Percentiles rank a stretch among this genome's conserved stretches.
Evolutionary conservation across 2,888 invertebrate genomes (phyloP).

Genomic region (Drosophila peninsularis): DNA sequence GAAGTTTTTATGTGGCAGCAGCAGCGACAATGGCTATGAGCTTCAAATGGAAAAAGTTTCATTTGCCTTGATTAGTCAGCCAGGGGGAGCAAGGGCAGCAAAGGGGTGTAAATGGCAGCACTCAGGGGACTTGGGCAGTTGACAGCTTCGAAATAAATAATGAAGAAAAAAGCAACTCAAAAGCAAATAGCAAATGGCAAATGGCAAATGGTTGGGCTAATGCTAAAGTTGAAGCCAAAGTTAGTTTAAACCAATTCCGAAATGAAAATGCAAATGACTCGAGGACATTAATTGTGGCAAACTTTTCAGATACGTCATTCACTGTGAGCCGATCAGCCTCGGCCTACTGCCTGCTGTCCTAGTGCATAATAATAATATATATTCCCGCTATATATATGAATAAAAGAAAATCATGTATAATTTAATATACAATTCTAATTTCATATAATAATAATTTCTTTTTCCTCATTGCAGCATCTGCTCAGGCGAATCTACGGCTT

Average conservation of each 20-base stretch:
- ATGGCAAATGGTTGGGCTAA: slow-evolving; percentile 1
- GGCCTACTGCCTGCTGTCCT: too few species aligned
- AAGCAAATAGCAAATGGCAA: slow-evolving; percentile 10
- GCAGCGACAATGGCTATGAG: slow-evolving; percentile 27
- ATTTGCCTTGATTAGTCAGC: slow-evolving; percentile 49
- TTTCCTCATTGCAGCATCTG: slow-evolving; percentile 20
- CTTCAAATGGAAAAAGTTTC: slow-evolving; percentile 56
- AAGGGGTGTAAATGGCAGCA: slow-evolving; percentile 1
- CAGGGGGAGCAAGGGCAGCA: not conserved
- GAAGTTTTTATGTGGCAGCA: slow-evolving; percentile 34
- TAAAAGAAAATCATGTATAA: too few species aligned
- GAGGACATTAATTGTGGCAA: slow-evolving; percentile 43
- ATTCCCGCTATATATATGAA: too few species aligned
- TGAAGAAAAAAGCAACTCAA: slow-evolving; percentile 6
- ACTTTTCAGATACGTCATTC: slow-evolving; percentile 38
- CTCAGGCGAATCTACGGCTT: not conserved
- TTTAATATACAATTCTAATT: too few species aligned
- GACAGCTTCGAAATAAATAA: slow-evolving; percentile 24
- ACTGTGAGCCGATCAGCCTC: not conserved
- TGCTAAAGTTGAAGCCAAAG: slow-evolving; percentile 22
- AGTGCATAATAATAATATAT: too few species aligned
- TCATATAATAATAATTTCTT: too few species aligned
- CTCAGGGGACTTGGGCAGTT: slow-evolving; percentile 31
- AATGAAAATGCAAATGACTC: slow-evolving; percentile 28
- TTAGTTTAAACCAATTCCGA: slow-evolving; percentile 39